phyloP scores from a whole-genome alignment of 2,888 invertebrate species.

The Drosophila nr. perissopoda region DNA sequence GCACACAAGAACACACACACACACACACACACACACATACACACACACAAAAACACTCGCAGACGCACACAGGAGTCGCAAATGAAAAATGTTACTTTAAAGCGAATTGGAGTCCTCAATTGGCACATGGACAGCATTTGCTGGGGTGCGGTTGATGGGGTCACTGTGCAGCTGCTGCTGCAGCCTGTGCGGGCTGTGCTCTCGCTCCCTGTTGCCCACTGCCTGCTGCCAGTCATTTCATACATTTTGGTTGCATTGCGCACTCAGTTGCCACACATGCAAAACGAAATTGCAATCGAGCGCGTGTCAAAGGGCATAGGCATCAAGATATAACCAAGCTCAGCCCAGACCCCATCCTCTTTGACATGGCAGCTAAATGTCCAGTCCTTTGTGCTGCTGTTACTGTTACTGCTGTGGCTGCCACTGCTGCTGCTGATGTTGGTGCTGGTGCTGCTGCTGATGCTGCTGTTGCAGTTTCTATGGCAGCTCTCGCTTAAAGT shows the following conservation, averaged over 20 bases:
- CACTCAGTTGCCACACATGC: slow-evolving; percentile 59
- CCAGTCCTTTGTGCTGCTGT: slow-evolving; percentile 48
- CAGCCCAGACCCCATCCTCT: slow-evolving; percentile 2
- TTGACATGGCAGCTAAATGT: slow-evolving; percentile 66
- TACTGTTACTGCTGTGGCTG: slow-evolving; percentile 11
- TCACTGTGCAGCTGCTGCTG: slow-evolving; percentile 1
- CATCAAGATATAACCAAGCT: slow-evolving; percentile 55
- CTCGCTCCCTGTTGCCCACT: slow-evolving; percentile 36
- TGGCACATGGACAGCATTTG: slow-evolving; percentile 42
- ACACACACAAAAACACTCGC: slow-evolving; percentile 18
- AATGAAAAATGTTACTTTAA: slow-evolving; percentile 79
- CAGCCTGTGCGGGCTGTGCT: slow-evolving; percentile 48
- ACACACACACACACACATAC: slow-evolving; percentile 22
- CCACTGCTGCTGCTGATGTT: slow-evolving; percentile 6
- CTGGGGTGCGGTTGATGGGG: not conserved
- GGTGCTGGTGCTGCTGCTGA: slow-evolving; percentile 13
- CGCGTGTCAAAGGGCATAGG: slow-evolving; percentile 71
- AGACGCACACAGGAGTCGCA: slow-evolving; percentile 11
- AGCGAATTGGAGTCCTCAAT: slow-evolving; percentile 64
- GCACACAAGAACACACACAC: slow-evolving; percentile 24
- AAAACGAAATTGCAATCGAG: slow-evolving; percentile 71
- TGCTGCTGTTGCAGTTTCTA: slow-evolving; percentile 22
- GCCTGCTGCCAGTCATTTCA: slow-evolving; percentile 71
- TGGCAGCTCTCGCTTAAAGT: slow-evolving; percentile 61
- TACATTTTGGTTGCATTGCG: slow-evolving; percentile 66